These are phyloP conservation scores for Siphonodentalium dalli DNA, from an alignment of 2,888 invertebrate species.

Conservation along the genomic window DNA sequence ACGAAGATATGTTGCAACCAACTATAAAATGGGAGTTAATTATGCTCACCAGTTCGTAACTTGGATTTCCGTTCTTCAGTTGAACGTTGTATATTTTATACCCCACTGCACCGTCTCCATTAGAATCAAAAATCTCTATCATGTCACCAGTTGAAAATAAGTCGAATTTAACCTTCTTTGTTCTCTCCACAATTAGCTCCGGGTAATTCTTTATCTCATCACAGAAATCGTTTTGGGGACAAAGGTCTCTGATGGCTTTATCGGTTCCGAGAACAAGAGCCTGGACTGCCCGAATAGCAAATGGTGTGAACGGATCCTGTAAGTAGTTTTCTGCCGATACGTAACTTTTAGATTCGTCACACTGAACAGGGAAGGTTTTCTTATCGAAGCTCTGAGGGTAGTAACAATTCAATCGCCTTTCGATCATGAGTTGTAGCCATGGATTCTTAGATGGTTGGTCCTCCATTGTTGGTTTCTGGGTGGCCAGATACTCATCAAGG, in stretches of 20 bases:
- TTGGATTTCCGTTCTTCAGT: not conserved
- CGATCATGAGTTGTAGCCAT: slow-evolving; percentile 8
- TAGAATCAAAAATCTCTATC: slow-evolving; percentile 9
- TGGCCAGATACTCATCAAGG: slow-evolving; percentile 5
- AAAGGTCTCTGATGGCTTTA: slow-evolving; percentile 6
- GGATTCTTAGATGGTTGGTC: slow-evolving; percentile 6
- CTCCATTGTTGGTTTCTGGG: not conserved
- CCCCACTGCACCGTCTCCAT: slow-evolving; percentile 23
- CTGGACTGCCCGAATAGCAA: slow-evolving; percentile 13
- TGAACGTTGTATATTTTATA: slow-evolving; percentile 19
- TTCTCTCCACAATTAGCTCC: not conserved
- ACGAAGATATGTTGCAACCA: too few relatives aligned
- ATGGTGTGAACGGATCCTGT: slow-evolving; percentile 12
- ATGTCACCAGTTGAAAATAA: not conserved
- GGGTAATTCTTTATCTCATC: slow-evolving; percentile 1
- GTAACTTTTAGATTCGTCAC: not conserved
- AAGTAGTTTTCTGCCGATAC: not conserved
- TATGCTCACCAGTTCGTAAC: too few relatives aligned
- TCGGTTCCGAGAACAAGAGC: slow-evolving; percentile 10
- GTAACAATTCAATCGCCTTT: slow-evolving; percentile 7
- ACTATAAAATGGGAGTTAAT: too few relatives aligned
- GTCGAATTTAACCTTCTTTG: not conserved
- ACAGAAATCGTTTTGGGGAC: slow-evolving; percentile 9
- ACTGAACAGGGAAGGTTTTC: slow-evolving; percentile 6
- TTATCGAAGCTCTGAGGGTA: slow-evolving; percentile 11